Base-by-base conservation (phyloP, 2,797 vertebrate species). In the Acipenser ruthenus region DNA sequence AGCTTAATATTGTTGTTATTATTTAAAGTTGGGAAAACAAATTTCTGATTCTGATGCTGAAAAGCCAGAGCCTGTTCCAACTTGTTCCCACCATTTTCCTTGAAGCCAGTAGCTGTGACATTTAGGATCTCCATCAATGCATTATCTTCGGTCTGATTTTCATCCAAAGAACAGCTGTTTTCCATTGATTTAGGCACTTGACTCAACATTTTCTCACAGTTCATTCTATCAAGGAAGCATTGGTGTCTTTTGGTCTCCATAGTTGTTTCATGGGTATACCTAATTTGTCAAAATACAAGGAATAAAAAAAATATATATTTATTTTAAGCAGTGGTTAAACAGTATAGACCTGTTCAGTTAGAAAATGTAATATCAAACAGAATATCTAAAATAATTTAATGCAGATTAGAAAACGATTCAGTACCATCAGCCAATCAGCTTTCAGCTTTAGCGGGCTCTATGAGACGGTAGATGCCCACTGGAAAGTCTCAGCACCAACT, bases 221-320 rank as follows among this genome's bases (percentile, higher is more conserved):
- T 90, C 79, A 89, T 86, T 80, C 91, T 93, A 88, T 97, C 93
- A 80, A 93, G 89, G 86, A 92, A 95, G 88, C 90, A 94, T 90
- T 90, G 91, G 90, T 95, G 97, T 92, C 93, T 95, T 93, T 97
- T 96, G 86, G 95, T 94, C 88, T 98, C 96, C 95, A 98, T 98
- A 80, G 83, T 92, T 95, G 86, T 80, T 77, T 89, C 86, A 89
- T 87, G 79, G 87, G 87, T 75, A 83, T 71, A 83, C 82, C 89
- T 90, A 78, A 65, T 37, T 37, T 37, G 37, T 37, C 37, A 37
- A 37, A 37, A 37, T 37, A 37, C 37, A 37, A 37, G 37, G 37
- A 37, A 37, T 37, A 37, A 37, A 37, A 37, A 37, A 37, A 5
- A 37, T 37, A 37, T 37, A 37, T 37, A 37, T 37, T 37, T 37